Evolutionary conservation across 2,113 vertebrate genomes (phyloP), one percentile per base, ranked within the genome.

Genomic region (Elephantulus edwardii): DNA sequence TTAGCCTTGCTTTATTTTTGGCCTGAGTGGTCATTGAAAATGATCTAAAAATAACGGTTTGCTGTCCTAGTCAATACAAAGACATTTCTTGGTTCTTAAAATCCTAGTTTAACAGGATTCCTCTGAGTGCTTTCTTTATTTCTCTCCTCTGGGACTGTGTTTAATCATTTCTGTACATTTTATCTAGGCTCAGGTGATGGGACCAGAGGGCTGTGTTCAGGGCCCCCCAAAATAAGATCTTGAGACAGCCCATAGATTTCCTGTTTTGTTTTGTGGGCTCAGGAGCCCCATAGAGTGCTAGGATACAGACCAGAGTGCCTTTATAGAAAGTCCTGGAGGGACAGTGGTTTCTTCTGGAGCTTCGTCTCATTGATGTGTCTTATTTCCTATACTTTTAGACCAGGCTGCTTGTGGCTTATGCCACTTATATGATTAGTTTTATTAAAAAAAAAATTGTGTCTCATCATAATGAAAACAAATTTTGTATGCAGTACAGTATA

Each of bases 1-100:
- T 81, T 35, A 68, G 12, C 6, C 1, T 87, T 62, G 60, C 56
- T 89, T 83, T 7, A 26, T 11, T 54, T 87, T 89, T 54, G 28
- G 60, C 56, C 54, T 52, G 35, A n/a, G 28, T 52, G 54, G 42
- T 75, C 72, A 66, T 80, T 94, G 90, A 80, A 54, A 80, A 20
- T 76, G 70, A 60, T 64, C 28, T 71, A 16, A 70, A 75, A 92
- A 72, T 80, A 71, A 26, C 44, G 71, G 28, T 82, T 75, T 95
- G 14, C 24, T 52, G n/a, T 64, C 16, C 50, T 64, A 50, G 35
- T 82, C 35, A 62, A 42, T 12, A 76, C 19, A 44, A 68, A 83
- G 44, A 2, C 79, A 26, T 48, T 81, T 50, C 42, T 81, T 44
- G 54, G 28, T 79, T 85, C 44, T 40, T 64, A 48, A 77, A 64